These are phyloP conservation scores for Echinarachnius parma DNA, from an alignment of 53 echinoderm and acorn worm genomes.

Conservation along the genomic window DNA sequence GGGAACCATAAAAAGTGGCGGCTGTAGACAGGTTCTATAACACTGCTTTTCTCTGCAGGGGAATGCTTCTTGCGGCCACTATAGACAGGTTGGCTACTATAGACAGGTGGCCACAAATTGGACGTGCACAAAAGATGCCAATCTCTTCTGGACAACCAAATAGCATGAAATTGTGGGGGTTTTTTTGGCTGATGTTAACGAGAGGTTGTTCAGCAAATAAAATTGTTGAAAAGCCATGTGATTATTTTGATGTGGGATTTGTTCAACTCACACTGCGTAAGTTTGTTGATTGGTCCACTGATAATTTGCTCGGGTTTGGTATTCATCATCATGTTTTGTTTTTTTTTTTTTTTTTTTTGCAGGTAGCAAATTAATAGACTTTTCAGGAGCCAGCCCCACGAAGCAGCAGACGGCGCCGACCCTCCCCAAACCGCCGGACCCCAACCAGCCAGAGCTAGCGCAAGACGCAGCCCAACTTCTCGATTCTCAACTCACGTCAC, in stretches of 20 bases:
- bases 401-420: constrained; percentile 19
- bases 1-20: too few species aligned
- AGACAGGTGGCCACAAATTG: too few species aligned
- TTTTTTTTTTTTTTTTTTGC: background rate
- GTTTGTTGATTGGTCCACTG: background rate
- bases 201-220: too few species aligned
- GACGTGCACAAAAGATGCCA: too few species aligned
- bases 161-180: background rate
- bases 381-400: constrained; percentile 43
- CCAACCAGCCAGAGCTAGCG: background rate
- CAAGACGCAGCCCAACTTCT: constrained; percentile 50
- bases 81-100: too few species aligned
- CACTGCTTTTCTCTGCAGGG: too few species aligned
- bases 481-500: constrained; percentile 66
- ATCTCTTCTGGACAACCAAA: too few species aligned
- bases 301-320: background rate
- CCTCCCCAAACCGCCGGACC: constrained; percentile 3
- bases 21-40: too few species aligned
- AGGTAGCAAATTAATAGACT: constrained; percentile 47
- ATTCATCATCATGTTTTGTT: background rate
- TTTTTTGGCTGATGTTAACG: background rate
- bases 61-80: too few species aligned
- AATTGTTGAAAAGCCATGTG: too few species aligned
- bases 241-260: background rate
- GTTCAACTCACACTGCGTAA: background rate